phyloP scores from a whole-genome alignment of 2,888 invertebrate genomes.

The Leptopilina syphax region DNA sequence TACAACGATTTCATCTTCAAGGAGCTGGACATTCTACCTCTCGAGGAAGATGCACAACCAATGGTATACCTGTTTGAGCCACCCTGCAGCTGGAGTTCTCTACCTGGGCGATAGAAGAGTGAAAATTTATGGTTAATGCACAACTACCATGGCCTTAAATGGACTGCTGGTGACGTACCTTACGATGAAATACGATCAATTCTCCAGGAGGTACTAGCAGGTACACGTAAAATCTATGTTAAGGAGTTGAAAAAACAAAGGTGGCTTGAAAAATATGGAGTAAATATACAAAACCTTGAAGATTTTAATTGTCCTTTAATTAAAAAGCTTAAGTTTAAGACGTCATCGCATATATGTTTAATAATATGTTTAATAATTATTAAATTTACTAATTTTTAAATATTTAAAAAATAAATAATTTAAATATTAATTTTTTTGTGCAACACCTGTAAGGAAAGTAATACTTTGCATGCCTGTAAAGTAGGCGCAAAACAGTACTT shows the following conservation, averaged over 20 bases:
- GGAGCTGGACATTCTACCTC: conserved; percentile 41
- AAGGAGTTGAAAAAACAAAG: too few species aligned
- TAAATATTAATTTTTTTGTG: too few species aligned
- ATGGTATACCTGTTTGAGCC: conserved; percentile 42
- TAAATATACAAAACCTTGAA: too few species aligned
- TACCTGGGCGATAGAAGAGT: conserved; percentile 37
- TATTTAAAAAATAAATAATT: too few species aligned
- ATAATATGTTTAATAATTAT: too few species aligned
- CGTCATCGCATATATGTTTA: not conserved
- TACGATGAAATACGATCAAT: not conserved
- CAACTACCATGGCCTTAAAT: conserved; percentile 22
- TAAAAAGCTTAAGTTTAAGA: not conserved
- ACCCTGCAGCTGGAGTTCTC: conserved; percentile 40
- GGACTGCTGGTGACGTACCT: conserved; percentile 22
- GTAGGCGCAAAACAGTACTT: too few species aligned
- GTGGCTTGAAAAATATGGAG: too few species aligned
- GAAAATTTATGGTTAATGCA: conserved; percentile 27
- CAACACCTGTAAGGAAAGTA: too few species aligned
- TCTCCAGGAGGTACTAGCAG: too few species aligned
- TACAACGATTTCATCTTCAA: conserved; percentile 46
- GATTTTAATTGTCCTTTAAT: not conserved
- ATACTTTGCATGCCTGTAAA: too few species aligned
- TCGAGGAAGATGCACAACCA: conserved; percentile 35
- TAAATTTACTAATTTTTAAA: too few species aligned
- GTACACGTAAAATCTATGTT: too few species aligned